Evolutionary conservation across 2,797 vertebrate species (phyloP).

Genomic region (Rhinoraja longicauda): DNA sequence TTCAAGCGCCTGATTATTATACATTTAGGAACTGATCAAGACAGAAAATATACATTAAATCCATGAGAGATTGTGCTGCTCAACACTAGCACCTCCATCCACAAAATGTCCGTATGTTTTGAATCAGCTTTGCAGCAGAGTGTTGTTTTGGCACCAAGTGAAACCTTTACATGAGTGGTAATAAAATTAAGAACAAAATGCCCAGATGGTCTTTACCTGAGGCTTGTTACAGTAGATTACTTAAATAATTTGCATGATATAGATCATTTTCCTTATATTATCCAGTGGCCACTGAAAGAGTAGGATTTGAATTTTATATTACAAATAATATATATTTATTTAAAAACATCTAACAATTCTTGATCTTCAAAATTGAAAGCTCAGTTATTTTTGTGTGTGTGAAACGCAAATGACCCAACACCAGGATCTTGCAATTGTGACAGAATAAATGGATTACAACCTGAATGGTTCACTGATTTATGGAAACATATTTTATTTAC

Average conservation of each 20-base stretch:
- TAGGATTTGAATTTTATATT: background rate
- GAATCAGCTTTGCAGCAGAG: no score
- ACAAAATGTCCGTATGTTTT: background rate
- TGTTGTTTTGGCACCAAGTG: background rate
- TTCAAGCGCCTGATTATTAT: background rate
- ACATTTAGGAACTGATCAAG: background rate
- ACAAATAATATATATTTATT: background rate
- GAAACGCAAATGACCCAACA: conserved; percentile 3
- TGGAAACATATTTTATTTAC: conserved; percentile 37
- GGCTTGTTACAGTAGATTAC: no score
- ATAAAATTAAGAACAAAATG: background rate
- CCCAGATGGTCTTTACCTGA: background rate
- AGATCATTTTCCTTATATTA: background rate
- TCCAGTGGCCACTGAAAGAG: background rate
- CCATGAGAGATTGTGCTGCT: background rate
- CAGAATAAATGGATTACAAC: conserved; percentile 17
- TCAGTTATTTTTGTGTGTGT: background rate
- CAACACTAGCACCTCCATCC: background rate
- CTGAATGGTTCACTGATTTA: conserved; percentile 29
- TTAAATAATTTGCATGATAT: background rate
- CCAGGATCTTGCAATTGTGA: conserved; percentile 1
- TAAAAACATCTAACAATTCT: background rate
- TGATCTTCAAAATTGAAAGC: conserved; percentile 8
- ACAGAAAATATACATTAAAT: background rate
- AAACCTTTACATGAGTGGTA: background rate